Evolutionary conservation across 2,888 invertebrate species (phyloP), one percentile per base, ranked within the genome.

Genomic region (Idaea biselata): DNA sequence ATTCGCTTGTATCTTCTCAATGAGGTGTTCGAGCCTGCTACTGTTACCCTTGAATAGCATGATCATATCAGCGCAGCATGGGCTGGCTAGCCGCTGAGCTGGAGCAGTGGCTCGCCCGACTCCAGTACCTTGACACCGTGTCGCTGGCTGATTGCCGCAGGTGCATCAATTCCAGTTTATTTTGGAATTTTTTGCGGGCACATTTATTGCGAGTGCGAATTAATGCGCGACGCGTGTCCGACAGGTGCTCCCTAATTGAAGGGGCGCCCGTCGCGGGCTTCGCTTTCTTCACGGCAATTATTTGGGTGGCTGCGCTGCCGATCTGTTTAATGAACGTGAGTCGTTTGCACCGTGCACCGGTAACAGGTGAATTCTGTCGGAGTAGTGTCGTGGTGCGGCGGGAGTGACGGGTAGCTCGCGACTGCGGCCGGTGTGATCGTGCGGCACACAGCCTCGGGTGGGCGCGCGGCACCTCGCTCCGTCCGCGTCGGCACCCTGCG

Each of bases 21-120:
- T 97, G 76, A 97, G 94, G 82, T 96, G 95, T 87, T 97, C 97
- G 83, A 97, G 91, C 77, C 96, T 93, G 83, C 96, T 96, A 92
- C 97, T 97, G 87, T 97, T 97, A 70, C 97, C 97, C 84, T 96
- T 97, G 93, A 97, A 97, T 86, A 97, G 93, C 97, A 97, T 97
- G 88, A 93, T 93, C 93, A 93, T 93, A 80, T 81, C 89, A 81
- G 68, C 72, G 72, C 61, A 63, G 60, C 65, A 59, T 68, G 61
- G 55, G 56, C 68, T 68, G 63, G 66, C 62, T 32, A 58, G 54
- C 56, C 58, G 31, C 63, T 64, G 64, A 62, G 64, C 58, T 58
- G 59, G 64, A 60, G 61, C 65, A 60, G 66, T 64, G 69, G 71
- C 65, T 68, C 69, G 62, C 66, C 72, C 67, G 70, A 68, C 65